A percentile compares a stretch with the other conserved stretches of the same genome.
phyloP scores from a whole-genome alignment of 2,113 vertebrate species.

The Engystomops pustulosus region DNA sequence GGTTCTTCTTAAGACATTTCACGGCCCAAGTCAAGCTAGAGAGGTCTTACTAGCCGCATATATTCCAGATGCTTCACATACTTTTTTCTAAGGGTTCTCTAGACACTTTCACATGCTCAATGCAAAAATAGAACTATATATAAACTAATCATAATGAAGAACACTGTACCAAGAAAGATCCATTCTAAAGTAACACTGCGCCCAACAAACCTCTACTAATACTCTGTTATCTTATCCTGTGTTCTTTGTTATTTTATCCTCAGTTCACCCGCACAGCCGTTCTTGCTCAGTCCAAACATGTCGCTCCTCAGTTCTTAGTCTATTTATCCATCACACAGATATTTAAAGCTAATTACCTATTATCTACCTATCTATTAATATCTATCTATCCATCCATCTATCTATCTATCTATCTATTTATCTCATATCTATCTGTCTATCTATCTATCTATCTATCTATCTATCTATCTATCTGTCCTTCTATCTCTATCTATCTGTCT shows the following conservation, averaged over 20 bases:
- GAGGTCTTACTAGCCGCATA: not conserved
- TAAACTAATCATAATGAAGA: not conserved
- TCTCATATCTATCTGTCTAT: no score
- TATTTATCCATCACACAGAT: no score
- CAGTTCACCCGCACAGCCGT: not conserved
- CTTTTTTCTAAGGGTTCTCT: not conserved
- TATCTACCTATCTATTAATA: no score
- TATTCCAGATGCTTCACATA: constrained; percentile 24
- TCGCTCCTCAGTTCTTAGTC: not conserved
- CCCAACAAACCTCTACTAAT: not conserved
- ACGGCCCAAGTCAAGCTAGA: constrained; percentile 6
- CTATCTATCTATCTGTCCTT: no score
- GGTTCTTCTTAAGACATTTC: constrained; percentile 39
- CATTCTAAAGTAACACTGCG: not conserved
- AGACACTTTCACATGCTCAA: not conserved
- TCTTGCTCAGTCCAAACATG: no score
- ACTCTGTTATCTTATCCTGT: not conserved
- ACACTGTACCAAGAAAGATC: not conserved
- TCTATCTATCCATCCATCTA: no score
- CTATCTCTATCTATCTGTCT: no score
- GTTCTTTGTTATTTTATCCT: not conserved
- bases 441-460: no score
- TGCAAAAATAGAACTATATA: no score
- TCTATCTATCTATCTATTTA: no score
- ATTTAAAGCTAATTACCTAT: no score